Evolutionary conservation across 2,888 invertebrate species (phyloP), one percentile per base, ranked within the genome.

Genomic region (Hanleya hanleyi): DNA sequence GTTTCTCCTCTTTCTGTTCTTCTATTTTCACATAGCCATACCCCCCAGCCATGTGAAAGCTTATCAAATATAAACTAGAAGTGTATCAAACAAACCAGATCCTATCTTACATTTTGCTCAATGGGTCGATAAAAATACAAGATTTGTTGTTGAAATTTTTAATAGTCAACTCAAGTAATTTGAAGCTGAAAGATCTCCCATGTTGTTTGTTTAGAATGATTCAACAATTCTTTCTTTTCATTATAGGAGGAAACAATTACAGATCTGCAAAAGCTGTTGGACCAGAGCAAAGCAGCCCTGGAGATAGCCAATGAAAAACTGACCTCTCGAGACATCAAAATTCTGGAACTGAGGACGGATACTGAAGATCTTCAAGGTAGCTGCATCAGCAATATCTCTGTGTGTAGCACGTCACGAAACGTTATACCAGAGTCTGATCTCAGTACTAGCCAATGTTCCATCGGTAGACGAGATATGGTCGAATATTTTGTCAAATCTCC

Each of bases 261-360:
- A 22, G 84, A 83, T 1, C 95, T 97, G 91, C 91, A 92, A 38
- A 70, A 79, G 22, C 78, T 85, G 7, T 75, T 86, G 29, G 77
- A 81, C 22, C 87, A 86, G 70, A 81, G 84, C 67, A 81, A 78
- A 38, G 76, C 77, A 50, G 84, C 85, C 51, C 81, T 88, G 73
- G 82, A 83, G 37, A 85, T 81, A 37, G 83, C 84, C n/a, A 82
- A 82, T 32, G 75, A 78, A 38, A 81, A 82, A 12, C 75, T 86
- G 29, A 77, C 77, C 49, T 77, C 76, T 33, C 74, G 79, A 50
- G 82, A 85, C 69, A 77, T 80, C 15, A 77, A 76, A 36, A 79
- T 84, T 12, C 7, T 74, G 0, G 74, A 71, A 3, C 62, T 84
- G 7, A 79, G 82, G 71, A 69, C 77, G 7, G 77, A 81, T 32